A percentile compares a stretch with the other conserved stretches of the same genome.
Evolutionary conservation across 2,113 vertebrate genomes (phyloP).

Genomic region (Arizona elegans): DNA sequence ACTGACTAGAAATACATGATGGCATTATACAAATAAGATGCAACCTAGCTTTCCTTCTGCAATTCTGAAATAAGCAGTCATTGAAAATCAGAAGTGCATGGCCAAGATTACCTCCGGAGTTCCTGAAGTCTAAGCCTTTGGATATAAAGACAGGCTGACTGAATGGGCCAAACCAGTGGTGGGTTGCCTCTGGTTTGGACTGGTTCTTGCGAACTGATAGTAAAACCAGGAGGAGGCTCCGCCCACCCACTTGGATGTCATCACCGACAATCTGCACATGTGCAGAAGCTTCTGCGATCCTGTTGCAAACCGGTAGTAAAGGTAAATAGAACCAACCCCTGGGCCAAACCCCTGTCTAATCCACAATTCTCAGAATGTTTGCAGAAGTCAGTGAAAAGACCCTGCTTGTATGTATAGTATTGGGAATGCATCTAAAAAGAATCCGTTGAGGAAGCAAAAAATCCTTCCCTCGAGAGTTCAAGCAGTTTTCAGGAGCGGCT

Average conservation of each 20-base stretch:
- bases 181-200: too few relatives aligned
- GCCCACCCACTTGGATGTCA: too few relatives aligned
- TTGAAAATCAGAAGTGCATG: not conserved
- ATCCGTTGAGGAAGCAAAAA: not conserved
- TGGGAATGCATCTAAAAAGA: not conserved
- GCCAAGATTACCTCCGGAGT: not conserved
- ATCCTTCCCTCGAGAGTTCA: not conserved
- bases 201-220: too few relatives aligned
- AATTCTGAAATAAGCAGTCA: not conserved
- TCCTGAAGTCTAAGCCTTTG: not conserved
- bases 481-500: not conserved
- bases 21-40: not conserved
- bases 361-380: not conserved
- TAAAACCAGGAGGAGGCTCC: too few relatives aligned
- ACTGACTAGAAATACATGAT: not conserved
- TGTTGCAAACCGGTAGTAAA: too few relatives aligned
- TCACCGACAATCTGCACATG: too few relatives aligned
- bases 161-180: not conserved
- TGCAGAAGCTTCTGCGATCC: too few relatives aligned
- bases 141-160: not conserved
- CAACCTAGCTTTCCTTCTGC: not conserved
- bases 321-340: too few relatives aligned
- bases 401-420: not conserved
- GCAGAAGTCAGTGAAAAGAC: not conserved
- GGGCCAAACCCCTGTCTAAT: not conserved